phyloP scores from a whole-genome alignment of 2,113 vertebrate species.

The Castor canadensis region DNA sequence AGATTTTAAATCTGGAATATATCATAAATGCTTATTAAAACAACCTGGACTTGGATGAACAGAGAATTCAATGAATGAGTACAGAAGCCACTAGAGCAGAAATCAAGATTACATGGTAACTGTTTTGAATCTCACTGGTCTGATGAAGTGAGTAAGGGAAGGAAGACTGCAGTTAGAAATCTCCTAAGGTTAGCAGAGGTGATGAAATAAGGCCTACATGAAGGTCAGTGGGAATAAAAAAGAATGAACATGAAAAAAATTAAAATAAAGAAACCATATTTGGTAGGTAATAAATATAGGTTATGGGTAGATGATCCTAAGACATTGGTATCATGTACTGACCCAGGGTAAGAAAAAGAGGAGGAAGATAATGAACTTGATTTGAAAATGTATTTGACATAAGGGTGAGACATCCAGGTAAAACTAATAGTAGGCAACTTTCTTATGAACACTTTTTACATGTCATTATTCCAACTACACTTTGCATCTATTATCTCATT shows the following conservation, averaged over 20 bases:
- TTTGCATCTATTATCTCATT: not conserved
- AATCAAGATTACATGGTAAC: not conserved
- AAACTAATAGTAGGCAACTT: not conserved
- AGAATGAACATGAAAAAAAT: not conserved
- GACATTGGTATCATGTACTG: not conserved
- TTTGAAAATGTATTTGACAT: constrained; percentile 44
- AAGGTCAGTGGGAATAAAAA: not conserved
- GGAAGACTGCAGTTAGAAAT: not conserved
- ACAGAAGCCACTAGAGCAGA: not conserved
- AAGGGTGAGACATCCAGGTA: not conserved
- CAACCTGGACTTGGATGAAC: not conserved
- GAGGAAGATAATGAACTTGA: not conserved
- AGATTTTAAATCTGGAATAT: not conserved
- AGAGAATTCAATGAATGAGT: not conserved
- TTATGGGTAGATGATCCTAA: not conserved
- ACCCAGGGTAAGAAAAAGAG: not conserved
- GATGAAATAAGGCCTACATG: not conserved
- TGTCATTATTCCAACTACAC: not conserved
- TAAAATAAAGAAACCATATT: not conserved
- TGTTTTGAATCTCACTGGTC: not conserved
- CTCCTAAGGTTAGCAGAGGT: not conserved
- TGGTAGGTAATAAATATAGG: not conserved
- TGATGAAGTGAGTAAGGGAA: not conserved
- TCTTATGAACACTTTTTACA: not conserved
- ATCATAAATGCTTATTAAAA: not conserved